Percentiles rank a stretch among this genome's conserved stretches.
These are phyloP conservation scores for Ochlodes sylvanus DNA, from an alignment of 2,888 invertebrate species.

Conservation along the genomic window DNA sequence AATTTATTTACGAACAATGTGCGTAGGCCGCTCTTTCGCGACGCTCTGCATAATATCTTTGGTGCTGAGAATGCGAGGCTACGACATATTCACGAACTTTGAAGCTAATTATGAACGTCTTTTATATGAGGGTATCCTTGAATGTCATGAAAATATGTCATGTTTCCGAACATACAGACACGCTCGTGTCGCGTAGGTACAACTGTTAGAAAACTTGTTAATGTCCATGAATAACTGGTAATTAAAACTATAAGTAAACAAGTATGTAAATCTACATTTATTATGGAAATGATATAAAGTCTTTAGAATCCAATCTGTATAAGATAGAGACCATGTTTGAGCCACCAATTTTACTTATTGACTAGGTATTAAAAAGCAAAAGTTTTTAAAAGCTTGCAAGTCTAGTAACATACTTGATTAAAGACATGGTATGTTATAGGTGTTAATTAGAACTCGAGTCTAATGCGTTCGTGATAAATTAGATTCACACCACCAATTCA, in stretches of 20 bases:
- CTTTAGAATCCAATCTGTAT: not conserved
- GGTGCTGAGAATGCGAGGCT: not conserved
- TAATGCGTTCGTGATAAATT: not conserved
- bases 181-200: not conserved
- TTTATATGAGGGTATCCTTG: not conserved
- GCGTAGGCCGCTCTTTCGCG: not conserved
- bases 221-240: not conserved
- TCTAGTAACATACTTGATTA: not conserved
- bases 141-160: not conserved
- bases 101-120: not conserved
- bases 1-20: not conserved
- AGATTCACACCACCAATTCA: not conserved
- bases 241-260: constrained; percentile 1
- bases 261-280: not conserved
- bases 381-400: not conserved
- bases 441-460: not conserved
- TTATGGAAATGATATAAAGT: not conserved
- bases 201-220: constrained; percentile 13
- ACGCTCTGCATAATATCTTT: not conserved
- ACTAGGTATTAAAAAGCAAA: not conserved
- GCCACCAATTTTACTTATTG: too few relatives aligned
- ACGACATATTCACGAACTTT: not conserved
- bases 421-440: too few relatives aligned
- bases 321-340: not conserved
- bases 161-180: not conserved